phyloP scores from a whole-genome alignment of 2,113 vertebrate genomes.

The Mungos mungo region DNA sequence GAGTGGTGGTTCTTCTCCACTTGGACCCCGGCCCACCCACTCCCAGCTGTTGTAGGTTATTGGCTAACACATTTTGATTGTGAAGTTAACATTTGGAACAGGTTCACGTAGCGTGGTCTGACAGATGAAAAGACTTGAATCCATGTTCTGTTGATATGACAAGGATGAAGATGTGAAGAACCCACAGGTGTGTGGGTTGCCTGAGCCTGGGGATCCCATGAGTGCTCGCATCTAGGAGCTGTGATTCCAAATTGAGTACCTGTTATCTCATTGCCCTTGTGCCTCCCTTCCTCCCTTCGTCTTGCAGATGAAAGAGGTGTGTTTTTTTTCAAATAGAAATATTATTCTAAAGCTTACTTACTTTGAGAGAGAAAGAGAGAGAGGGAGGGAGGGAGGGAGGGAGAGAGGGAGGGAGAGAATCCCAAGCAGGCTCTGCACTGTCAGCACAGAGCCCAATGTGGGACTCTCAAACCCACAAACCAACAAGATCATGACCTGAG shows the following conservation, averaged over 20 bases:
- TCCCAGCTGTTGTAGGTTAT: neutral
- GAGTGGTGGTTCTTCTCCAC: neutral
- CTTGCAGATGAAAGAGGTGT: neutral
- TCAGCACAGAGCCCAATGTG: no score
- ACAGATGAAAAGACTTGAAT: neutral
- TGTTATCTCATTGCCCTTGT: neutral
- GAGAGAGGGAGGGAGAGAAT: no score
- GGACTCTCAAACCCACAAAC: no score
- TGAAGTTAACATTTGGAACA: neutral
- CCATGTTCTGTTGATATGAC: neutral
- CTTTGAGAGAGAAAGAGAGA: no score
- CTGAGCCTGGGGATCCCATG: neutral
- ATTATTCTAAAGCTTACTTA: no score
- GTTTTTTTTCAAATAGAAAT: no score
- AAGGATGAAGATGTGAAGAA: neutral
- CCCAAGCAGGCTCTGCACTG: no score
- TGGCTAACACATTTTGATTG: neutral
- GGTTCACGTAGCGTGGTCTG: neutral
- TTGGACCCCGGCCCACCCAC: neutral
- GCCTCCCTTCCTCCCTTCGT: neutral
- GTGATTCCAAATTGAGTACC: neutral
- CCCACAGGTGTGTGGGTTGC: neutral
- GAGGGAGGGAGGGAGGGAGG: no score
- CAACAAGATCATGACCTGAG: no score
- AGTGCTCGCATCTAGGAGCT: accelerated